Percentiles rank a stretch among this genome's conserved stretches.
These are phyloP conservation scores for Eretmochelys imbricata DNA, from an alignment of 2,113 vertebrate genomes.

Conservation along the genomic window DNA sequence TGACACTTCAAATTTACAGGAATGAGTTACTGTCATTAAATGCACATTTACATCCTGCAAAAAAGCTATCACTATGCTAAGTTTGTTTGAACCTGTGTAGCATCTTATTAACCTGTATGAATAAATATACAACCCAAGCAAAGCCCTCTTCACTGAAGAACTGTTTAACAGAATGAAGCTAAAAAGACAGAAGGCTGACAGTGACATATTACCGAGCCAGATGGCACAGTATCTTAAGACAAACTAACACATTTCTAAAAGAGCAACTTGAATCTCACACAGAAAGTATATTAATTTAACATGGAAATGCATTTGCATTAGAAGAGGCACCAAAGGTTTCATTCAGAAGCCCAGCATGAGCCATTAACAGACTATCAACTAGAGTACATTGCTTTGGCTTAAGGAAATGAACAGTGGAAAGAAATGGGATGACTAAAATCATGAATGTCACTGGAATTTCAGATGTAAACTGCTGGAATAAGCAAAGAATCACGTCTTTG, in stretches of 20 bases:
- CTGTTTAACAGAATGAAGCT: conserved; percentile 33
- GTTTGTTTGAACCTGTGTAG: background rate
- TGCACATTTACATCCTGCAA: background rate
- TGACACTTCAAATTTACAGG: conserved; percentile 34
- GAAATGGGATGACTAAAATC: conserved; percentile 14
- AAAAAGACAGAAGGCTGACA: conserved; percentile 8
- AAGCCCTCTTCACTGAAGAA: background rate
- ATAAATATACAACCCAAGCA: background rate
- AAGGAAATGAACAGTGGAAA: background rate
- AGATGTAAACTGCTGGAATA: background rate
- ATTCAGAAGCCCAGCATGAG: background rate
- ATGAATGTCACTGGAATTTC: background rate
- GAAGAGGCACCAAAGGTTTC: conserved; percentile 1
- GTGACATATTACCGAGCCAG: conserved; percentile 27
- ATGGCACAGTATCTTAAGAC: conserved; percentile 46
- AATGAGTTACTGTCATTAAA: background rate
- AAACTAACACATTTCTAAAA: conserved; percentile 34
- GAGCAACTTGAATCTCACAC: conserved; percentile 26
- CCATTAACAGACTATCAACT: background rate
- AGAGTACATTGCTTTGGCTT: background rate
- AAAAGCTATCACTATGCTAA: background rate
- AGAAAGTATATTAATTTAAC: conserved; percentile 42
- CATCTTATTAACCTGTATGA: background rate
- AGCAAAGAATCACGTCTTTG: background rate
- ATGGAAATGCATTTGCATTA: conserved; percentile 10